These are phyloP conservation scores for Drosophila longiperda DNA, from an alignment of 2,888 invertebrate species.

Conservation along the genomic window DNA sequence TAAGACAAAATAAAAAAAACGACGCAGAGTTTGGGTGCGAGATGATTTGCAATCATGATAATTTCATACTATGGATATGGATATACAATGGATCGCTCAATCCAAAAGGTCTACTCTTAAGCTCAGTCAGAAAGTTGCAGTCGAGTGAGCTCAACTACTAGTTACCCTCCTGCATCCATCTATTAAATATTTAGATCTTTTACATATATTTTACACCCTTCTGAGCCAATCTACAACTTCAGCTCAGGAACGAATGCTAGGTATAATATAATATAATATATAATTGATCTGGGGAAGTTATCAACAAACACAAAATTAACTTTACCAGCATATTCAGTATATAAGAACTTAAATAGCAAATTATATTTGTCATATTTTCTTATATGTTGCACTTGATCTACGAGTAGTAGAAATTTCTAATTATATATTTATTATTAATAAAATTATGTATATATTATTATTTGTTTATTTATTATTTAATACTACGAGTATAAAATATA, in stretches of 20 bases:
- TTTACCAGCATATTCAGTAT: not conserved
- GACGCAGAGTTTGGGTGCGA: slow-evolving; percentile 25
- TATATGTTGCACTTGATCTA: not conserved
- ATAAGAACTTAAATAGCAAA: not conserved
- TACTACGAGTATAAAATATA: not conserved
- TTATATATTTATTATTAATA: not conserved
- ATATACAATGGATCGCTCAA: not conserved
- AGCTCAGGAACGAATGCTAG: no score
- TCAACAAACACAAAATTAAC: not conserved
- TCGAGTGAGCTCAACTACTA: not conserved
- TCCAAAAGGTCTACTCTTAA: not conserved
- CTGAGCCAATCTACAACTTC: no score
- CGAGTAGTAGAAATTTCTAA: no score
- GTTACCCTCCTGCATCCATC: not conserved
- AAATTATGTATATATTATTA: not conserved
- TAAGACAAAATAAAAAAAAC: slow-evolving; percentile 32
- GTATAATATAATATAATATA: no score
- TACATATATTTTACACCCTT: no score
- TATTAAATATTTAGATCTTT: not conserved
- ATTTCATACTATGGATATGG: slow-evolving; percentile 6
- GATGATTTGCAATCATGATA: slow-evolving; percentile 11
- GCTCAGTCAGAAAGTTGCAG: not conserved
- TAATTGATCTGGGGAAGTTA: not conserved
- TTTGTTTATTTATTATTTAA: not conserved
- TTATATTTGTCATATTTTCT: not conserved